Evolutionary conservation across 2,888 invertebrate genomes (phyloP), one percentile per base, ranked within the genome.

Genomic region (Rhamnusium bicolor): DNA sequence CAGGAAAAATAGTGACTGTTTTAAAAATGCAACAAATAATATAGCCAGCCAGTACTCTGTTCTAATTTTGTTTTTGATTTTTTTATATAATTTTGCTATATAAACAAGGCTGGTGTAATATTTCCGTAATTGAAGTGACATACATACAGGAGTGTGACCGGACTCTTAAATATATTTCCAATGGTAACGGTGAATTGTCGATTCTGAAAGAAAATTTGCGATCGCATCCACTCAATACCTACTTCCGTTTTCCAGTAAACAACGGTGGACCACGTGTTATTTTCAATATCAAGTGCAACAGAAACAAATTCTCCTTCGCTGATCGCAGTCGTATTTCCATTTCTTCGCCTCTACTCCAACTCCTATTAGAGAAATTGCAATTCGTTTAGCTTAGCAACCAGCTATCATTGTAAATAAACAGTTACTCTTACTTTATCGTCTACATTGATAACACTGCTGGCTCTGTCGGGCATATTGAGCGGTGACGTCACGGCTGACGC

Each of bases 361-460:
- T 47, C 47, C 3, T 19, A 16, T 19, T 18, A 40, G 49, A 65
- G 63, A 70, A 70, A 70, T 70, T 63, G 56, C 65, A 27, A 47
- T 32, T 51, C 40, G 65, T 19, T 40, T 14, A 40, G 70, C 60
- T n/a, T 71, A 66, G 66, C 49, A 58, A 71, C 51, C 32, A 49
- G 24, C 27, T 32, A 21, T 60, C 71, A 53, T 56, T 71, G 56
- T 51, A 62, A 72, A 67, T 68, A 21, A 72, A 72, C 68, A 72
- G 69, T 69, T 69, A 72, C 62, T 69, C 69, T 72, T 72, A 71
- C 68, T 72, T 72, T 69, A 72, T 63, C 72, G 69, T 49, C 65
- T 63, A 58, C 67, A 63, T 58, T 69, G 72, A 69, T 72, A 72
- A 53, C 69, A 32, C 46, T 61, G 47, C 29, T 63, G 32, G 12